Base-by-base conservation (phyloP, 2,888 invertebrate species). In the Drosophila aldrichi region DNA sequence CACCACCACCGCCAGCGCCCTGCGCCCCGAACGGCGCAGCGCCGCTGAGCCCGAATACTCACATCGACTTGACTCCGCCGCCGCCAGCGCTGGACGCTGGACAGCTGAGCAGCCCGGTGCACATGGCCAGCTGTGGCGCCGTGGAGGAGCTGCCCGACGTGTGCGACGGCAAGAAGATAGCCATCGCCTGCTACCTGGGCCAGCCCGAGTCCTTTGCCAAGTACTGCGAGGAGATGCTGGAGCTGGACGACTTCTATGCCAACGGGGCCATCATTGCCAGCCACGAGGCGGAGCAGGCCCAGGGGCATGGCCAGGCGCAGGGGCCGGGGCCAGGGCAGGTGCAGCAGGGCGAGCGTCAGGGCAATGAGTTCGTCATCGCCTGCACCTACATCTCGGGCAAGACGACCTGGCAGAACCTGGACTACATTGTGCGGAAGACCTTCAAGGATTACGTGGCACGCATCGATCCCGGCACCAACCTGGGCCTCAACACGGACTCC, bases 371-470 rank as follows among this genome's bases (percentile, higher is more conserved):
- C 90, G 94, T 97, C 6, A 97, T 98, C 90, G 98, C 98, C 16
- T 96, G 95, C 87, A 96, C 98, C 5, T 97, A 96, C 90, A 97
- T 98, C 75, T 97, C 97, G 81, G 97, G 97, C 69, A 97, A 98
- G 92, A 98, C 98, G 0, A 97, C 97, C 67, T 99, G 99, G 99
- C 97, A 98, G 92, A 96, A 97, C 91, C 94, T 99, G 89, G 98
- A 99, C 93, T 96, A 97, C 86, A 96, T 97, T 82, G 97, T 98
- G 74, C 95, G 97, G 87, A 96, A 97, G 92, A 96, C 97, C 59
- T 98, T 99, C 92, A 98, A 98, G 93, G 98, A 99, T 90, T 98
- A 98, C 93, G 95, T 98, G 61, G 96, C 97, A 49, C 95, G 98
- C 88, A 96, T 99, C 84, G 99, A 99, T 94, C 97, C 98, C 1